A percentile compares a stretch with the other conserved stretches of the same genome.
These are phyloP conservation scores for Caerostris extrusa DNA, from an alignment of 1,140 invertebrate species.

Conservation along the genomic window DNA sequence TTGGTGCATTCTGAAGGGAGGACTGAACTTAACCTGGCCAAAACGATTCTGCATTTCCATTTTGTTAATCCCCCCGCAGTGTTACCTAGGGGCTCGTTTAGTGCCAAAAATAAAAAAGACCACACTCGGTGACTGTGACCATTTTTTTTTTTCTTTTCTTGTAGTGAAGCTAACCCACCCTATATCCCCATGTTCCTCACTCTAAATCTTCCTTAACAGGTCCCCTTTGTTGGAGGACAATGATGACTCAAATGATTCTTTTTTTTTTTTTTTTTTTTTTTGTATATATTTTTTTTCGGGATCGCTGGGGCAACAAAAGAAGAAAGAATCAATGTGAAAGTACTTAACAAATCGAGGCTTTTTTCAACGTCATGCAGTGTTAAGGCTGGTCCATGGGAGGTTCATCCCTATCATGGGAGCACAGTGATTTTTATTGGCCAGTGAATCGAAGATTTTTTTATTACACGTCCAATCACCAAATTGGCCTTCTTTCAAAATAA, in stretches of 20 bases:
- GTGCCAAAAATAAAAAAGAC: conserved; percentile 35
- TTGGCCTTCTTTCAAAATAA: neutral
- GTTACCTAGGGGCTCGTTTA: conserved; percentile 24
- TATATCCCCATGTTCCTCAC: neutral
- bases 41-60: conserved; percentile 49
- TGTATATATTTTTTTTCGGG: neutral
- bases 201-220: conserved; percentile 20
- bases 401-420: neutral
- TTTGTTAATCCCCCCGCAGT: conserved; percentile 57
- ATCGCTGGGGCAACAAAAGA: neutral
- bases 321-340: neutral
- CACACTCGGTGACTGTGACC: conserved; percentile 13
- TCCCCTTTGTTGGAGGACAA: conserved; percentile 13
- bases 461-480: neutral
- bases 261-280: no score
- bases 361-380: neutral
- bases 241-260: neutral
- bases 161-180: neutral
- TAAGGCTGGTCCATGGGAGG: neutral
- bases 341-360: conserved; percentile 32
- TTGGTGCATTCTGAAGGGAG: conserved; percentile 36
- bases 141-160: neutral
- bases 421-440: conserved; percentile 22
- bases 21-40: conserved; percentile 43
- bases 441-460: neutral